A percentile compares a stretch with the other conserved stretches of the same genome.
Conservation (phyloP, 2,888 invertebrate genomes). For the Tenthredo mesomela region DNA sequence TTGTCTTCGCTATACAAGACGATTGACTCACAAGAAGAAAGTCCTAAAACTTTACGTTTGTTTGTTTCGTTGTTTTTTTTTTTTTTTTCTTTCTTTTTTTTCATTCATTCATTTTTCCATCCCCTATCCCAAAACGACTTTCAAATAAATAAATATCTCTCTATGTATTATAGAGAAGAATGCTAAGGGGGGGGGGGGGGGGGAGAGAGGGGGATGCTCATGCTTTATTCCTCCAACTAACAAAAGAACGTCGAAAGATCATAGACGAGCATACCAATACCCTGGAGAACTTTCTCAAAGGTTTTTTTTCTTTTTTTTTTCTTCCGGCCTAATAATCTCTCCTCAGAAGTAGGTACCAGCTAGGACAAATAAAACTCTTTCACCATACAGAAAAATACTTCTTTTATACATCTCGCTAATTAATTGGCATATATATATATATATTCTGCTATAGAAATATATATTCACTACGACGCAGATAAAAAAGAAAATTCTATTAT, state of each 20-base stretch:
- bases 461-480: not conserved
- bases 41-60: not conserved
- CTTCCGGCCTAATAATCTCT: not conserved
- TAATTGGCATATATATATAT: not conserved
- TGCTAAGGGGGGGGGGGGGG: too few species aligned
- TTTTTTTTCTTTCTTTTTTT: not conserved
- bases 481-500: not conserved
- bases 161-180: not conserved
- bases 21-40: slow-evolving; percentile 34
- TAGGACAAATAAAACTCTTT: not conserved
- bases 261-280: not conserved
- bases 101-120: not conserved
- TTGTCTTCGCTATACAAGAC: slow-evolving; percentile 35
- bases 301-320: not conserved
- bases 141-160: not conserved
- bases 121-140: not conserved
- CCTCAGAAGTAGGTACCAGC: not conserved
- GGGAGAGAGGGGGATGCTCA: too few species aligned
- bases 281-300: not conserved
- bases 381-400: not conserved
- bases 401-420: not conserved
- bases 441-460: not conserved
- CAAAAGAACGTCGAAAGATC: slow-evolving; percentile 5
- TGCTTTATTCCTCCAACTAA: not conserved
- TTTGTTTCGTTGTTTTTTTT: not conserved